These are phyloP conservation scores for Antennarius striatus DNA, from an alignment of 2,113 vertebrate genomes.

Conservation along the genomic window DNA sequence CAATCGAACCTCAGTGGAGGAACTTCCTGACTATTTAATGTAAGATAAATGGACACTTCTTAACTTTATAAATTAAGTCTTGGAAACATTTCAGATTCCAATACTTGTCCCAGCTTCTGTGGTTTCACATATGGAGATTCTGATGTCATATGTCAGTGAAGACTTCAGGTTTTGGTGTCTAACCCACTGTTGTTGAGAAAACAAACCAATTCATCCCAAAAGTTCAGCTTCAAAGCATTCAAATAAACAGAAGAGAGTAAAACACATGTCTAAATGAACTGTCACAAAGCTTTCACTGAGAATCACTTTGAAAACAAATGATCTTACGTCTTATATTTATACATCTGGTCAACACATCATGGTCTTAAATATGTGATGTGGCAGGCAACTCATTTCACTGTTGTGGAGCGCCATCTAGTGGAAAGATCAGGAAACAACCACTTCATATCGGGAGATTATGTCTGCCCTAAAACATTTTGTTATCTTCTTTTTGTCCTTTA, in stretches of 20 bases:
- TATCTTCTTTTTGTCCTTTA: neutral
- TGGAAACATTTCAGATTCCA: neutral
- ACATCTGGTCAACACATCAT: slow-evolving; percentile 68
- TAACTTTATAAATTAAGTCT: neutral
- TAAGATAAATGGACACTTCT: slow-evolving; percentile 70
- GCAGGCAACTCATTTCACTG: slow-evolving; percentile 8
- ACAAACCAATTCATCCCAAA: slow-evolving; percentile 1
- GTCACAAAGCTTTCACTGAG: slow-evolving; percentile 40
- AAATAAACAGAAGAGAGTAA: slow-evolving; percentile 35
- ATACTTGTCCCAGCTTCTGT: neutral
- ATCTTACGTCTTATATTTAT: slow-evolving; percentile 48
- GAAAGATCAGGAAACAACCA: neutral
- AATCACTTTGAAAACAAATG: slow-evolving; percentile 46
- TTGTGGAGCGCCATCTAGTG: slow-evolving; percentile 66
- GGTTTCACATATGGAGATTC: neutral
- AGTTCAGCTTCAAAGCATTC: slow-evolving; percentile 38
- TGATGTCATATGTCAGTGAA: slow-evolving; percentile 7
- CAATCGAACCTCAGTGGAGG: slow-evolving; percentile 60
- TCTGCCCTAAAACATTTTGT: neutral
- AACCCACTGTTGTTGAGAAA: slow-evolving; percentile 13
- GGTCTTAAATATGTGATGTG: slow-evolving; percentile 25
- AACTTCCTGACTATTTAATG: slow-evolving; percentile 83
- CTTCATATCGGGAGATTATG: neutral
- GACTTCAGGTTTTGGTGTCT: slow-evolving; percentile 13
- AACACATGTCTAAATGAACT: slow-evolving; percentile 40